Conservation (phyloP, 1,140 invertebrate genomes). For the Ostrea edulis region DNA sequence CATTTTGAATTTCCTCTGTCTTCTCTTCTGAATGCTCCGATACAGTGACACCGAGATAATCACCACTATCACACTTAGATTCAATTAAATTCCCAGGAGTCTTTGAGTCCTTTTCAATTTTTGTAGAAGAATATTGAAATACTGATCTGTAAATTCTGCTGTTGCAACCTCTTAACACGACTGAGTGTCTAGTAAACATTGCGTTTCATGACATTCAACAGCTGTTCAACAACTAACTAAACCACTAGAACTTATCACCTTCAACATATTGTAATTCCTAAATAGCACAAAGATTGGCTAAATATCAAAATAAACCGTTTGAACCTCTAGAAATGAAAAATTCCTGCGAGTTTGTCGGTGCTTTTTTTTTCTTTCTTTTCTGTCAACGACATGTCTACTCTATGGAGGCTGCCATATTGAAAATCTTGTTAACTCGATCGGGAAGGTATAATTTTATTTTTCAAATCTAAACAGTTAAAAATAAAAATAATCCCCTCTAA, state of each 20-base stretch:
- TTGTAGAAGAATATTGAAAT: not conserved
- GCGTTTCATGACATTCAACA: not conserved
- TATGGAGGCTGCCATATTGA: conserved; percentile 6
- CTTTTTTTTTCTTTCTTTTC: not conserved
- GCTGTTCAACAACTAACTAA: not conserved
- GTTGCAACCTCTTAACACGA: not conserved
- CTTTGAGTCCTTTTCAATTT: not conserved
- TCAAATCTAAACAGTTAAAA: too few relatives aligned
- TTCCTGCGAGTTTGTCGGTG: too few relatives aligned
- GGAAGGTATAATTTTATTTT: too few relatives aligned
- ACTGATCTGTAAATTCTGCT: not conserved
- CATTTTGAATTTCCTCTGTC: not conserved
- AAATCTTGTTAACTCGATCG: not conserved
- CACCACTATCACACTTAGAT: not conserved
- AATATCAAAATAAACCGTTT: too few relatives aligned
- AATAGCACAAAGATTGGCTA: too few relatives aligned
- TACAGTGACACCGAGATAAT: not conserved
- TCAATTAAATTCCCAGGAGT: not conserved
- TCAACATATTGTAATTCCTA: not conserved
- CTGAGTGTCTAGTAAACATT: conserved; percentile 11
- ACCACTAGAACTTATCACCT: not conserved
- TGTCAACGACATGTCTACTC: not conserved
- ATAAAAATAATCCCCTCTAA: too few relatives aligned
- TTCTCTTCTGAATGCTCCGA: not conserved
- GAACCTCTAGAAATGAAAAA: too few relatives aligned